Conservation (phyloP, 2,888 invertebrate genomes). For the Venusia cambrica region DNA sequence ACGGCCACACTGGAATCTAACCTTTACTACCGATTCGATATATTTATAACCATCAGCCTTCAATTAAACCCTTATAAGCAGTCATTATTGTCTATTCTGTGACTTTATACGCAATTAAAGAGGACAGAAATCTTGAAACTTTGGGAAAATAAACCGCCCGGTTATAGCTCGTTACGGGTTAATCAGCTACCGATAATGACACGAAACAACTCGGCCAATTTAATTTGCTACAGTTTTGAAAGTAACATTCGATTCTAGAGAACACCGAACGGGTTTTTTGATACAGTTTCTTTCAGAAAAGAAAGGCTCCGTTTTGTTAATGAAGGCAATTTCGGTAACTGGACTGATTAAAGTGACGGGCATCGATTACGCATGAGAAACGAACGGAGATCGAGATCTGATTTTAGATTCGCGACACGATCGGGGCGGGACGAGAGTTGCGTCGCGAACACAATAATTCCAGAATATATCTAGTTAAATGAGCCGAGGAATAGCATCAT, state of each 20-base stretch:
- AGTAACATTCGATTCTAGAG: constrained; percentile 52
- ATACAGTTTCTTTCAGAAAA: constrained; percentile 52
- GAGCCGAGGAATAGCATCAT: constrained; percentile 63
- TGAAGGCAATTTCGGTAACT: constrained; percentile 63
- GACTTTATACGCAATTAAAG: constrained; percentile 29
- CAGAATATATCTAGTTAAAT: constrained; percentile 72
- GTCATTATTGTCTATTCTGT: constrained; percentile 24
- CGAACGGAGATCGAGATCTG: constrained; percentile 26
- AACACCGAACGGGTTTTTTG: constrained; percentile 52
- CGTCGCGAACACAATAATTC: constrained; percentile 65
- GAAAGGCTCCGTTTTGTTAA: constrained; percentile 56
- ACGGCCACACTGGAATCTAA: constrained; percentile 35
- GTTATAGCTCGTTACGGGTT: constrained; percentile 30
- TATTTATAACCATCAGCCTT: constrained; percentile 34
- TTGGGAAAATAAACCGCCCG: constrained; percentile 22
- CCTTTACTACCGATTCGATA: constrained; percentile 32
- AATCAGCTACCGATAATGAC: constrained; percentile 40
- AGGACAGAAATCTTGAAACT: constrained; percentile 25
- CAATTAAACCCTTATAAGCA: constrained; percentile 30
- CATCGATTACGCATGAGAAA: constrained; percentile 50
- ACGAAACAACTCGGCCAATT: constrained; percentile 38
- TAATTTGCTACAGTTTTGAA: constrained; percentile 54
- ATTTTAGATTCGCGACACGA: constrained; percentile 61
- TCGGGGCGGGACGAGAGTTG: constrained; percentile 50
- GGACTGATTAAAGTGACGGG: constrained; percentile 57